These are phyloP conservation scores for Vespertilio murinus DNA, from an alignment of 2,797 vertebrate species.

Conservation along the genomic window DNA sequence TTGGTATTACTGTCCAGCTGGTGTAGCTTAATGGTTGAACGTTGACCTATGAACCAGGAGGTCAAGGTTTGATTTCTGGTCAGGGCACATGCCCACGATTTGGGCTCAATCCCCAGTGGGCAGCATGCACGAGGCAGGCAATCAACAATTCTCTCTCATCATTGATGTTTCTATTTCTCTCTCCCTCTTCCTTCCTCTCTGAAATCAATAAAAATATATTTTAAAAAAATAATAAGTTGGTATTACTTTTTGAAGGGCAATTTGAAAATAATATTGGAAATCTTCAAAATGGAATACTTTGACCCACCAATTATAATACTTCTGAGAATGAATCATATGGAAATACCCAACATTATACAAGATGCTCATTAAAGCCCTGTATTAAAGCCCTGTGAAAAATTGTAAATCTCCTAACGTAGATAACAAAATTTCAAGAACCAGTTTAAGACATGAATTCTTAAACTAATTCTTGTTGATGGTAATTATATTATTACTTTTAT, in stretches of 20 bases:
- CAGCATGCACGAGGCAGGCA: too few species aligned
- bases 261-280: not conserved
- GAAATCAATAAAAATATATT: too few species aligned
- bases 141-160: too few species aligned
- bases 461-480: not conserved
- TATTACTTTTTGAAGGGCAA: not conserved
- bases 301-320: not conserved
- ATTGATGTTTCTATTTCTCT: too few species aligned
- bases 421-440: not conserved
- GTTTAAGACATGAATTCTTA: not conserved
- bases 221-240: not conserved
- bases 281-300: not conserved
- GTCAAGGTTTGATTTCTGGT: too few species aligned
- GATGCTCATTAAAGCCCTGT: not conserved
- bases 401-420: not conserved
- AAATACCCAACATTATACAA: not conserved
- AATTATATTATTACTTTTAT: not conserved
- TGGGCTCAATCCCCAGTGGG: too few species aligned
- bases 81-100: too few species aligned
- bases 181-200: too few species aligned
- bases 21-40: too few species aligned
- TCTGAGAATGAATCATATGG: not conserved
- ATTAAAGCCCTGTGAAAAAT: not conserved
- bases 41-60: too few species aligned
- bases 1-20: not conserved